These are phyloP conservation scores for Stegana nigrithorax DNA, from an alignment of 2,888 invertebrate genomes.

Conservation along the genomic window DNA sequence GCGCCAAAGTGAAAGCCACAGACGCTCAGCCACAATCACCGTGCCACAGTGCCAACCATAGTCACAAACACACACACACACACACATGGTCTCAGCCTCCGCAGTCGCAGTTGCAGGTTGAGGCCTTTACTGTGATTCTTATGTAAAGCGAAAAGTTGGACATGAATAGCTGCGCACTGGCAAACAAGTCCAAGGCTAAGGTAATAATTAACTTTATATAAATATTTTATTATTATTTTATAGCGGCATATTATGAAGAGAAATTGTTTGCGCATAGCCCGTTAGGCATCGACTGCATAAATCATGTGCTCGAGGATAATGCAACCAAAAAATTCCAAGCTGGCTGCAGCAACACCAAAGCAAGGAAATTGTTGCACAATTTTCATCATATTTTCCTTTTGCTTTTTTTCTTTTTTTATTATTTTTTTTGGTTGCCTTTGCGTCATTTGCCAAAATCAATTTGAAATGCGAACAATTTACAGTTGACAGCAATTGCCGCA, in stretches of 20 bases:
- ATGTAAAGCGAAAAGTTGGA: neutral
- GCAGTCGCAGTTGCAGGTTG: too few relatives aligned
- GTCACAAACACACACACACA: constrained; percentile 12
- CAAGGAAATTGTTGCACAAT: neutral
- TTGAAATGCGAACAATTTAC: constrained; percentile 39
- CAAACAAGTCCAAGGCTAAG: constrained; percentile 44
- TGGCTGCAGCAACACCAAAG: neutral
- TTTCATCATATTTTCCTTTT: neutral
- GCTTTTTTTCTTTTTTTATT: too few relatives aligned
- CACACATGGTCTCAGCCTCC: too few relatives aligned
- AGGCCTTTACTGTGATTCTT: too few relatives aligned
- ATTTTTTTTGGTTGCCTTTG: too few relatives aligned
- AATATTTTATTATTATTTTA: constrained; percentile 10
- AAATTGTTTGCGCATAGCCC: neutral
- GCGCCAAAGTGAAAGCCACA: constrained; percentile 1
- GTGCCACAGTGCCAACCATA: too few relatives aligned
- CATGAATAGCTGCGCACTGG: neutral
- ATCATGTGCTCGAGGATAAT: too few relatives aligned
- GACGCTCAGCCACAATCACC: too few relatives aligned
- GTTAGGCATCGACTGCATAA: neutral
- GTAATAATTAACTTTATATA: constrained; percentile 49
- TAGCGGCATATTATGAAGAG: too few relatives aligned
- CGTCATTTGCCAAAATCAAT: constrained; percentile 38
- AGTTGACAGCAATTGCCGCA: neutral
- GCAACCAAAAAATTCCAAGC: neutral